Base-by-base conservation (phyloP, 1,140 invertebrate genomes). In the Hetaerina americana region DNA sequence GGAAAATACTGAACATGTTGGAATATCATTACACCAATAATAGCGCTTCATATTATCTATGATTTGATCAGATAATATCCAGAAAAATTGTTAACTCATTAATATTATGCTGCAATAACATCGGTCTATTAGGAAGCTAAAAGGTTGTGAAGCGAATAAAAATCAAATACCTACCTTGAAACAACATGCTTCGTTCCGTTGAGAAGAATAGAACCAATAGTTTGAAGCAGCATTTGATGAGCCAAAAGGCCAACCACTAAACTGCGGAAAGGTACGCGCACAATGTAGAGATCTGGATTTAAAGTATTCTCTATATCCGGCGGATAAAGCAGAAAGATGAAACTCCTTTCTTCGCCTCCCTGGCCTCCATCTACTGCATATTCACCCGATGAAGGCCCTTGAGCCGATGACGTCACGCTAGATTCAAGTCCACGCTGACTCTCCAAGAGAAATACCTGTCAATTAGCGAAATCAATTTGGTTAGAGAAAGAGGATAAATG, bases 161-260 rank as follows among this genome's bases (percentile, higher is more conserved):
- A 8, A 57, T 5, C 40, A 57, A 57, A 57, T 18, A 2, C 74
- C 31, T 76, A 87, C 85, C 84, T 87, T 15, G 86, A 82, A 66
- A 85, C 81, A 8, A 85, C 80, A 29, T 84, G 80, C 22, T 78
- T 77, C 5, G 82, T 79, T 5, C 87, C 88, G 66, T 91, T 88
- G 68, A 97, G 84, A 5, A 97, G 82, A 27, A 96, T 82, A 77
- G 89, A 92, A 5, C 93, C 93, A 68, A 97, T 89, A 71, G 93
- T 93, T 80, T 96, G 94, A 26, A 96, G 84, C 66, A 96, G 81
- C 84, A 97, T 92, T 81, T 96, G 93, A 79, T 96, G 94, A 22
- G 94, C 92, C 68, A 96, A 79, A 29, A 97, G 84, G 10, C 94
- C 93, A 1, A 96, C 90, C 0, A 97, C 89, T 27, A 97, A 80